A percentile compares a stretch with the other conserved stretches of the same genome.
Evolutionary conservation across 2,888 invertebrate species (phyloP).

Genomic region (Agrilus biguttatus): DNA sequence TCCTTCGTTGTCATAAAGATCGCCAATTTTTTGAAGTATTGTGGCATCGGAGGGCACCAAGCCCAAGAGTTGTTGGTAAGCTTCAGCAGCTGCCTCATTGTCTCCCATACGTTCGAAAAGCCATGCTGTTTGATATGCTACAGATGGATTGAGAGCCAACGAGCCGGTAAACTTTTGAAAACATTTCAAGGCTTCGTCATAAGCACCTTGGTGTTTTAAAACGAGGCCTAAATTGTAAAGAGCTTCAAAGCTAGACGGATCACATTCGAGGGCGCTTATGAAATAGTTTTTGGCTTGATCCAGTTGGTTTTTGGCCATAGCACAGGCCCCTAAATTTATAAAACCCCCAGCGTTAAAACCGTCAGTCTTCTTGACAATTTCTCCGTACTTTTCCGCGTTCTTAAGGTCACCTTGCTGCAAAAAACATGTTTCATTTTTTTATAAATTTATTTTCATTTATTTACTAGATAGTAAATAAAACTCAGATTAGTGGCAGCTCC

Average conservation of each 20-base stretch:
- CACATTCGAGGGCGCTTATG: constrained; percentile 61
- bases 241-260: constrained; percentile 72
- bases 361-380: constrained; percentile 58
- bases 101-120: constrained; percentile 56
- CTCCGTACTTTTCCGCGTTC: constrained; percentile 63
- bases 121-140: constrained; percentile 61
- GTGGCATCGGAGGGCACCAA: constrained; percentile 81
- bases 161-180: constrained; percentile 56
- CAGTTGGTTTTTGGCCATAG: constrained; percentile 51
- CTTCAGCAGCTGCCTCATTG: constrained; percentile 46
- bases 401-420: constrained; percentile 62
- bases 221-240: constrained; percentile 69
- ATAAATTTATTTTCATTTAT: constrained; percentile 9
- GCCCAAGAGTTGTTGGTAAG: constrained; percentile 62
- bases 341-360: constrained; percentile 68
- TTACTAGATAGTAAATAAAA: constrained; percentile 67
- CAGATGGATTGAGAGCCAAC: constrained; percentile 40
- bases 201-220: constrained; percentile 51
- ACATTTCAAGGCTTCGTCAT: constrained; percentile 61
- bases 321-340: constrained; percentile 74
- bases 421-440: constrained; percentile 5
- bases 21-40: constrained; percentile 76
- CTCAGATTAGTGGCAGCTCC: constrained; percentile 77
- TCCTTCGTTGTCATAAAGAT: constrained; percentile 77
- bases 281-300: constrained; percentile 59